Conservation (phyloP, 2,888 invertebrate genomes). For the Apoda limacodes region DNA sequence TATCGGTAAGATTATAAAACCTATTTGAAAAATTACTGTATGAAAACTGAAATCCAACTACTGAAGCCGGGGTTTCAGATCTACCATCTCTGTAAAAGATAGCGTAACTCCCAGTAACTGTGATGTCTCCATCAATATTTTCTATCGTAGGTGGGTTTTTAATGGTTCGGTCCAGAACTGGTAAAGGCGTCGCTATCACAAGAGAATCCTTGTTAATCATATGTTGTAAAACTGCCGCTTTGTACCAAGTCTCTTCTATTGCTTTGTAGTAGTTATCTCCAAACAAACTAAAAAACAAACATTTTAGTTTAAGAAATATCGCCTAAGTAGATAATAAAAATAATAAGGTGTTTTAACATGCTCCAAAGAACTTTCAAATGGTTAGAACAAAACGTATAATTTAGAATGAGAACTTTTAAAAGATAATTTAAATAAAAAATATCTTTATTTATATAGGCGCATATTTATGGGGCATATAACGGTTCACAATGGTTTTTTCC, state of each 20-base stretch:
- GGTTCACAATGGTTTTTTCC: too few species aligned
- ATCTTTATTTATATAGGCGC: too few species aligned
- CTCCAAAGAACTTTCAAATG: neutral
- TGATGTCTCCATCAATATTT: conserved; percentile 62
- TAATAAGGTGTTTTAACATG: neutral
- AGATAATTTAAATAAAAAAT: too few species aligned
- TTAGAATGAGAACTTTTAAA: too few species aligned
- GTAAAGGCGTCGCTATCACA: conserved; percentile 81
- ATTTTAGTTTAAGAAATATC: too few species aligned
- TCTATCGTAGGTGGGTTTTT: conserved; percentile 42
- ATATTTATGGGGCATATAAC: too few species aligned
- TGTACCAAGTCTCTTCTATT: conserved; percentile 93
- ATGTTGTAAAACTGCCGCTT: conserved; percentile 88
- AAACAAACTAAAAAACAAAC: conserved; percentile 75
- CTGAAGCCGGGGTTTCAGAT: conserved; percentile 85
- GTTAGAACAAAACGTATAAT: too few species aligned
- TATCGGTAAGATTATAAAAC: conserved; percentile 73
- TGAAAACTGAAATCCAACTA: conserved; percentile 88
- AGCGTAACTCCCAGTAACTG: conserved; percentile 85
- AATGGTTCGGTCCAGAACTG: conserved; percentile 47
- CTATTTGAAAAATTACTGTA: conserved; percentile 76
- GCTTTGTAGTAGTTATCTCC: conserved; percentile 80
- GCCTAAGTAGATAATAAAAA: too few species aligned
- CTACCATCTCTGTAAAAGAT: conserved; percentile 84
- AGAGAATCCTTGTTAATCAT: conserved; percentile 80